Evolutionary conservation across 2,797 vertebrate genomes (phyloP), one percentile per base, ranked within the genome.

Genomic region (Micromesistius poutassou): DNA sequence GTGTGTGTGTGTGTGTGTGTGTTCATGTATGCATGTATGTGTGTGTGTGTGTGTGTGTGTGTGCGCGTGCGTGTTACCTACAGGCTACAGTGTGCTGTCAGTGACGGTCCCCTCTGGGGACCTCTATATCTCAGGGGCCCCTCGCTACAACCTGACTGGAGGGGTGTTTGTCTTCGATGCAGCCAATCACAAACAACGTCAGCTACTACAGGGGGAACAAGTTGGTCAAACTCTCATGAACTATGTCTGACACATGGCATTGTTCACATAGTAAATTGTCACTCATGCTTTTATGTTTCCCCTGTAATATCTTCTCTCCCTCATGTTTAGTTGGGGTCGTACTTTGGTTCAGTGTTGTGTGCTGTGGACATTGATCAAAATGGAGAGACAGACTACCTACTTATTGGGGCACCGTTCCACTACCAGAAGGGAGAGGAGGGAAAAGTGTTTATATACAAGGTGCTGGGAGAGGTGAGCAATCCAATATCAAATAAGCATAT

Each of bases 261-360:
- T n/a, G 22, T 25, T 62, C 16, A 55, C 16, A 22, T 22, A 22
- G 4, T 5, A 22, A 22, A 55, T 16, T 4, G 3, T 50, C 46
- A 50, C 46, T 50, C 3, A 4, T 4, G 46, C 12, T 50, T 16
- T 28, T 28, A 68, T 68, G 40, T 46, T 42, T 1, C 22, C 30
- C 19, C 9, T 66, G 30, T 6, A 10, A 46, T 22, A 1, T 71
- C 10, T 5, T 72, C 50, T 72, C 28, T 76, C 76, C 30, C 30
- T 8, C 25, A 77, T 12, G n/a, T 81, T 8, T 84, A 96, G 96
- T 89, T 95, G 83, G 95, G 95, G 16, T 94, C 95, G 81, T 95
- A 94, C 85, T 95, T 95, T 87, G 95, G 96, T 50, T 90, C 94
- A 55, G 94, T 91, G 85, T 87, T 96, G 46, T 95, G 94, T 83